Conservation (phyloP, 2,888 invertebrate species). For the Pantelozetes paolii region DNA sequence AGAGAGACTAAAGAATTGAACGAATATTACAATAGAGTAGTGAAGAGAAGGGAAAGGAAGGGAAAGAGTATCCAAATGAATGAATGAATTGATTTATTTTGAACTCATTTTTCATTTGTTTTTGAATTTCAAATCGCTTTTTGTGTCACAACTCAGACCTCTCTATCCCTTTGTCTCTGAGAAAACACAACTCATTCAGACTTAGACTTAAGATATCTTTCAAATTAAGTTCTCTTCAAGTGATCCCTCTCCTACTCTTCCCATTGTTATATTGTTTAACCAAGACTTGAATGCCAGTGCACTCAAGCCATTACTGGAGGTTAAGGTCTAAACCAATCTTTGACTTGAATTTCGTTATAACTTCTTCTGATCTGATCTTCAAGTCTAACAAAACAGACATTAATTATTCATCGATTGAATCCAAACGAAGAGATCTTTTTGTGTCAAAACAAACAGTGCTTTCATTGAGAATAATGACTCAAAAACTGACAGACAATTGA, state of each 20-base stretch:
- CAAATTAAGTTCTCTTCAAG: constrained; percentile 4
- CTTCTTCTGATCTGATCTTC: background rate
- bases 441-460: too few species aligned
- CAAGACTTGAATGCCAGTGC: background rate
- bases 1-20: too few species aligned
- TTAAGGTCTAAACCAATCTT: too few species aligned
- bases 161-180: background rate
- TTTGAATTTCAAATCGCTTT: background rate
- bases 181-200: background rate
- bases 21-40: background rate
- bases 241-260: background rate
- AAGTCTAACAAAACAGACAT: background rate
- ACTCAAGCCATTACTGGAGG: too few species aligned
- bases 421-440: background rate
- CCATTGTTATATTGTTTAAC: background rate
- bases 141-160: background rate
- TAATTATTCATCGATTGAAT: constrained; percentile 19
- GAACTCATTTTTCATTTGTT: constrained; percentile 8
- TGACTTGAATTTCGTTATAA: too few species aligned
- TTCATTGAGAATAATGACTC: too few species aligned
- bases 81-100: constrained; percentile 21
- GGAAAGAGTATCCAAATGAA: background rate
- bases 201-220: background rate
- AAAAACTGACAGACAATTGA: too few species aligned
- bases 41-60: background rate